Conservation (phyloP, 2,888 invertebrate genomes). For the Venustoraphidia nigricollis region DNA sequence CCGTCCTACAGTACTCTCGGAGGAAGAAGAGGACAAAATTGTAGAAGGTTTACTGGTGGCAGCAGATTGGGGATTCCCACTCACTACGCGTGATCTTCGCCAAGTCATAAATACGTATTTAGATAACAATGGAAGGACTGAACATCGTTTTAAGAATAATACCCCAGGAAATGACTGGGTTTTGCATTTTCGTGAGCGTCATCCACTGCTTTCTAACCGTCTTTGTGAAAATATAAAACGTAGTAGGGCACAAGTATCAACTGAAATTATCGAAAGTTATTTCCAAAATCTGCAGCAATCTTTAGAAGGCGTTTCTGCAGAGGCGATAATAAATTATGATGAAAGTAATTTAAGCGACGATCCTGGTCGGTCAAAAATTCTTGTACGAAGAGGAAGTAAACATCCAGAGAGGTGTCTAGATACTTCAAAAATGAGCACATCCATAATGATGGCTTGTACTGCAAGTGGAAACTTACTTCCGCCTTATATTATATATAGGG, state of each 20-base stretch:
- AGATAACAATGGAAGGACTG: not conserved
- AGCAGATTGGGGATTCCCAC: not conserved
- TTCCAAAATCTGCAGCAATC: conserved; percentile 7
- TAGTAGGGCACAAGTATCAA: not conserved
- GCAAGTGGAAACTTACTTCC: conserved; percentile 9
- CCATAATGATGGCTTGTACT: conserved; percentile 10
- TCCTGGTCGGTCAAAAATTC: conserved; percentile 9
- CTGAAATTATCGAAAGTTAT: conserved; percentile 7
- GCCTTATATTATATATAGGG: conserved; percentile 11
- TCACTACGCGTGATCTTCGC: not conserved
- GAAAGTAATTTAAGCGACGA: conserved; percentile 12
- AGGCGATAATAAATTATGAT: conserved; percentile 10
- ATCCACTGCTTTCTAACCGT: not conserved
- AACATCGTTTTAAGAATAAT: not conserved
- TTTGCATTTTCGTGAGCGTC: not conserved
- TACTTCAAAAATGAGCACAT: conserved; percentile 11
- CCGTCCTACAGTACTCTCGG: conserved; percentile 2
- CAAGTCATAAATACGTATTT: not conserved
- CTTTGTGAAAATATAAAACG: not conserved
- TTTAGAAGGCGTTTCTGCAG: conserved; percentile 5
- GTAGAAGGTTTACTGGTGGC: conserved; percentile 3
- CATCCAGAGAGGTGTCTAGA: conserved; percentile 10
- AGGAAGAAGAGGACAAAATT: conserved; percentile 6
- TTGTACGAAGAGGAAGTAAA: conserved; percentile 11
- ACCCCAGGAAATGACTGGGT: not conserved